These are phyloP conservation scores for Orius insidiosus DNA, from an alignment of 1,140 invertebrate genomes.

Conservation along the genomic window DNA sequence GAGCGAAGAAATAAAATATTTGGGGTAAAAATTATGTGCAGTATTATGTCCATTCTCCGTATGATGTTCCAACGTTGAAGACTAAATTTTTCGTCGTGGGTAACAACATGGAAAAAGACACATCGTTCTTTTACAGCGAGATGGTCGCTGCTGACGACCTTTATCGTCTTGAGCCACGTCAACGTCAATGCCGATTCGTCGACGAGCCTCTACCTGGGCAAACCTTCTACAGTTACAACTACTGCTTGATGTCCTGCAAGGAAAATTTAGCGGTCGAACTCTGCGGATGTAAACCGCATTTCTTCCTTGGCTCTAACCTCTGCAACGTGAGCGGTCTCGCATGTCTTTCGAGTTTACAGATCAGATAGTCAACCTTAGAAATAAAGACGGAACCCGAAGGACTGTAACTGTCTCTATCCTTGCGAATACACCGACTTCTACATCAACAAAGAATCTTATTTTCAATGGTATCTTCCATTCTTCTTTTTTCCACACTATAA, in stretches of 20 bases:
- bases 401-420: constrained; percentile 26
- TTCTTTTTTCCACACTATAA: constrained; percentile 2
- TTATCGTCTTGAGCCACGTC: constrained; percentile 26
- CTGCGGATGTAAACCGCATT: constrained; percentile 39
- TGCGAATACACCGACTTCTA: constrained; percentile 27
- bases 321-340: constrained; percentile 27
- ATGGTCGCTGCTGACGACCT: constrained; percentile 28
- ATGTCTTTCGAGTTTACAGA: constrained; percentile 22
- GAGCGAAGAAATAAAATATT: not conserved
- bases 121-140: constrained; percentile 32
- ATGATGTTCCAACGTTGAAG: constrained; percentile 31
- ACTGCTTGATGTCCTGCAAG: constrained; percentile 47
- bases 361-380: constrained; percentile 16
- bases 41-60: constrained; percentile 37
- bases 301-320: constrained; percentile 9
- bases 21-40: constrained; percentile 19
- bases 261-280: constrained; percentile 34
- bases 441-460: constrained; percentile 18
- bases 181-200: constrained; percentile 36
- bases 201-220: constrained; percentile 33
- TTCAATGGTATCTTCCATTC: no score
- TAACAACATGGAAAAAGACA: constrained; percentile 27
- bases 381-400: constrained; percentile 5
- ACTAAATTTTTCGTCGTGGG: constrained; percentile 22
- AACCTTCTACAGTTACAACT: constrained; percentile 41